Evolutionary conservation across 2,113 vertebrate species (phyloP).

Genomic region (Lepidothrix coronata): DNA sequence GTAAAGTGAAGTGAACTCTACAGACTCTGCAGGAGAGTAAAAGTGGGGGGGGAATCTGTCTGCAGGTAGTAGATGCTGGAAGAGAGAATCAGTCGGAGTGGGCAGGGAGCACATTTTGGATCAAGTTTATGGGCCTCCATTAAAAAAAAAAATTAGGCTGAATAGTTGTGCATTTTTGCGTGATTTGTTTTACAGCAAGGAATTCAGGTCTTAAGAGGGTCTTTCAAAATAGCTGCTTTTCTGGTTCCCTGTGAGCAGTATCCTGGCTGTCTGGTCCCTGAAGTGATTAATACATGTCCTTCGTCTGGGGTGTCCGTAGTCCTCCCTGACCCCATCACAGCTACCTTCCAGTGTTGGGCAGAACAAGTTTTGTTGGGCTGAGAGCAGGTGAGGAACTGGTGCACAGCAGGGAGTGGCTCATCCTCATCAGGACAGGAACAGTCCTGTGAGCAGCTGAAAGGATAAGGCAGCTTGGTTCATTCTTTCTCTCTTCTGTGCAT

Average conservation of each 20-base stretch:
- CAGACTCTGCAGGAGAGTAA: neutral
- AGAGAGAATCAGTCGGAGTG: neutral
- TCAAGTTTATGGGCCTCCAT: neutral
- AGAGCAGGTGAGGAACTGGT: rapidly evolving
- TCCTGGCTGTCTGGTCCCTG: neutral
- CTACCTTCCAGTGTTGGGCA: neutral
- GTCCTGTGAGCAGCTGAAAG: neutral
- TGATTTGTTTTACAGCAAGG: neutral
- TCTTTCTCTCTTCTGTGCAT: neutral
- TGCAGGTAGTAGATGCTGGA: neutral
- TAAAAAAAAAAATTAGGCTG: neutral
- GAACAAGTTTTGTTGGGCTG: neutral
- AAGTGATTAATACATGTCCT: neutral
- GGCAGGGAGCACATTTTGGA: neutral
- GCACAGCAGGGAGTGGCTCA: neutral
- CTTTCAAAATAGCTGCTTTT: neutral
- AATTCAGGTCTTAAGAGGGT: neutral
- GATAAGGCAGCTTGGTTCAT: neutral
- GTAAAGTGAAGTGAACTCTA: neutral
- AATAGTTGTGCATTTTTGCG: neutral
- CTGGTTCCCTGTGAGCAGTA: neutral
- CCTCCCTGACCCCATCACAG: neutral
- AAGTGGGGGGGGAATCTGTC: neutral
- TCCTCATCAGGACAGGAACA: neutral
- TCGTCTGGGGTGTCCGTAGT: rapidly evolving